Base-by-base conservation (phyloP, 2,888 invertebrate species). In the Azorinus chamasolen region DNA sequence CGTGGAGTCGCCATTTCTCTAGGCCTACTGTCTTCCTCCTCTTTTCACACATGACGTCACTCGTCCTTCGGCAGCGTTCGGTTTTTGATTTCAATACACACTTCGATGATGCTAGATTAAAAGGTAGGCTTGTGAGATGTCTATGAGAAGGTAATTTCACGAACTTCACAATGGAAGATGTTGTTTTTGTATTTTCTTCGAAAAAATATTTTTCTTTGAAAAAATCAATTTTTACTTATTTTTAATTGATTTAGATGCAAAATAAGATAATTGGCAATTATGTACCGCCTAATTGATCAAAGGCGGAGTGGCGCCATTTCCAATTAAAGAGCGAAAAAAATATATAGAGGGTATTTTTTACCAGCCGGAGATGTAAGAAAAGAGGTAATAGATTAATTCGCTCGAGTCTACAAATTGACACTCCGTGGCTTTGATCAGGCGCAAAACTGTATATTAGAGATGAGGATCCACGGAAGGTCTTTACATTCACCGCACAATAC, bases 41-140 rank as follows among this genome's bases (percentile, higher is more conserved):
- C 91, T 90, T 90, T 90, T 90, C 89, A 90, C 90, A 90, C 87
- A 90, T 92, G 92, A 92, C 92, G 92, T 92, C 92, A 93, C 86
- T 87, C 91, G 91, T 92, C 92, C 91, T 91, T 92, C 91, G 90
- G 88, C 87, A 85, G 87, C 86, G 83, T 86, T 88, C 86, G 87
- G 88, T 87, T 88, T 81, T 89, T 90, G 88, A 89, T 84, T 87
- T 87, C 83, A 87, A 88, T 79, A 82, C 79, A 77, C 83, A 85
- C 81, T 80, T 84, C 78, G 85, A 82, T 85, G 80, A 83, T 79
- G 84, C 61, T 80, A 82, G 79, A 66, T 80, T 71, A 80, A 80
- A 85, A 83, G 74, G 69, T 82, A 79, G 79, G 77, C 84, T 72
- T 87, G 82, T 85, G 76, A 63, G 83, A 83, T 88, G 70, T 87